A percentile compares a stretch with the other conserved stretches of the same genome.
These are phyloP conservation scores for Scopus umbretta DNA, from an alignment of 2,113 vertebrate species.

Conservation along the genomic window DNA sequence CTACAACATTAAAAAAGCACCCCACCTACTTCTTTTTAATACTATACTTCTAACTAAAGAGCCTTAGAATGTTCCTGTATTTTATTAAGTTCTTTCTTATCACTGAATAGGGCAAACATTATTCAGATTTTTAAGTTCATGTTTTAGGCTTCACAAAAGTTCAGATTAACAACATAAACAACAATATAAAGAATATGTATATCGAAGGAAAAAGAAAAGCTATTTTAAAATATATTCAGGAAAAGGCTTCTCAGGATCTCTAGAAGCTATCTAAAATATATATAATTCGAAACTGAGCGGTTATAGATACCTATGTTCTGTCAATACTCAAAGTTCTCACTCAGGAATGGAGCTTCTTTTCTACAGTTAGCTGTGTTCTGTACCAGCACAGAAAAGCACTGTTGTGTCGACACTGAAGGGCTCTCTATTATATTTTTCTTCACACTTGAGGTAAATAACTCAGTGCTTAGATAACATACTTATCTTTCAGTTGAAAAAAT, in stretches of 20 bases:
- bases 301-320: neutral
- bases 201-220: neutral
- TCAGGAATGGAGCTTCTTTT: neutral
- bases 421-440: neutral
- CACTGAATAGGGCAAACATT: neutral
- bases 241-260: neutral
- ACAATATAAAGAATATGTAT: neutral
- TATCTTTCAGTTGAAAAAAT: neutral
- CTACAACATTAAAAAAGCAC: neutral
- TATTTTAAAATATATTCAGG: neutral
- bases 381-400: neutral
- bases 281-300: fast-evolving
- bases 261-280: fast-evolving
- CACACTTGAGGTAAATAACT: neutral
- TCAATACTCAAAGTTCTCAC: neutral
- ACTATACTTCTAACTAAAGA: neutral
- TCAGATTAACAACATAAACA: neutral
- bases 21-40: neutral
- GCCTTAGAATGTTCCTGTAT: neutral
- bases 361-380: neutral
- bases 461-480: fast-evolving
- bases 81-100: neutral
- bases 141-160: neutral
- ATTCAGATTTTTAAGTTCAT: neutral
- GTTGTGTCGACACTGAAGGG: neutral